A percentile compares a stretch with the other conserved stretches of the same genome.
phyloP scores from a whole-genome alignment of 2,797 vertebrate species.

The Gadopsis bispinosus region DNA sequence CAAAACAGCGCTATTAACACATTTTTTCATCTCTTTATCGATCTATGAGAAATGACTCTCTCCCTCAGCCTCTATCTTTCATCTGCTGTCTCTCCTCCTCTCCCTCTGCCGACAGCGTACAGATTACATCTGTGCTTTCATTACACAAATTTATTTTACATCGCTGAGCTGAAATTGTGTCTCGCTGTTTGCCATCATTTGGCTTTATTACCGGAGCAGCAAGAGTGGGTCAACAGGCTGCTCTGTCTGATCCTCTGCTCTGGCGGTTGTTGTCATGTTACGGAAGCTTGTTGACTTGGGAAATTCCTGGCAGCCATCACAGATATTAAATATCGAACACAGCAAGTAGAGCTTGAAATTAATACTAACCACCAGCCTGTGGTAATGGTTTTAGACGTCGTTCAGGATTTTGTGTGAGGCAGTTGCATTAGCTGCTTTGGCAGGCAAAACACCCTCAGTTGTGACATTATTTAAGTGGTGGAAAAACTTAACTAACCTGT shows the following conservation, averaged over 20 bases:
- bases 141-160: constrained; percentile 75
- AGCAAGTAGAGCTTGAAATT: constrained; percentile 57
- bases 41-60: constrained; percentile 52
- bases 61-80: constrained; percentile 29
- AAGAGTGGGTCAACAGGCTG: constrained; percentile 61
- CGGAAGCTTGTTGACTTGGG: constrained; percentile 58
- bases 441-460: constrained; percentile 10
- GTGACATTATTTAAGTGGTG: background rate
- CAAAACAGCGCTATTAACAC: constrained; percentile 52
- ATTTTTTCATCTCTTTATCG: constrained; percentile 61
- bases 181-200: constrained; percentile 72
- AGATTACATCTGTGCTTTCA: constrained; percentile 76
- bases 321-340: constrained; percentile 54
- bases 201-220: constrained; percentile 69
- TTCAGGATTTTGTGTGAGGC: constrained; percentile 47
- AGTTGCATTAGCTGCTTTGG: constrained; percentile 39
- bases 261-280: constrained; percentile 58
- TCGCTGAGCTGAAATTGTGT: constrained; percentile 65
- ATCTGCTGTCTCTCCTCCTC: constrained; percentile 38
- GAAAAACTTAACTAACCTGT: background rate
- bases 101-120: constrained; percentile 51
- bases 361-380: constrained; percentile 48
- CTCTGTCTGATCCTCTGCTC: constrained; percentile 54
- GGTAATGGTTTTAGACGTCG: constrained; percentile 49
- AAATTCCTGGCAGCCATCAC: constrained; percentile 52